Percentiles rank a stretch among this genome's conserved stretches.
Evolutionary conservation across 2,797 vertebrate species (phyloP).

Genomic region (Onychomys arenicola): DNA sequence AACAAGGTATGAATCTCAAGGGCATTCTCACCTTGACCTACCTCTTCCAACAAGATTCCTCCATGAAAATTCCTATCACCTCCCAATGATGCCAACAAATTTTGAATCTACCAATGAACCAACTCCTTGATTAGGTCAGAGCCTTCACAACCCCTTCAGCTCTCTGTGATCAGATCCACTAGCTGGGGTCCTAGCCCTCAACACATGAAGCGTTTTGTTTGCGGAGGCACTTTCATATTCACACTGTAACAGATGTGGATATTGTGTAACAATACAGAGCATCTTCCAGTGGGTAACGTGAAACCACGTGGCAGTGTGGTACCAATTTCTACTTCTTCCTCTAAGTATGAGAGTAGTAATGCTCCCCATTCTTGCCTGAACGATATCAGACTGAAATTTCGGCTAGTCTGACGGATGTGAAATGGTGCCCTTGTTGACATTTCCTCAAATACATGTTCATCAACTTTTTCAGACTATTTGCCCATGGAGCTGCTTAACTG

Average conservation of each 20-base stretch:
- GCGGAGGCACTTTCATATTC: neutral
- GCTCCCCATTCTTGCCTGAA: neutral
- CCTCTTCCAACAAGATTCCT: neutral
- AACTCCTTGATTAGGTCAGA: neutral
- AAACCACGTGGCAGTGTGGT: neutral
- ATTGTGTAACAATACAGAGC: neutral
- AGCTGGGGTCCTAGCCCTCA: neutral
- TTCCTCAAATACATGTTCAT: neutral
- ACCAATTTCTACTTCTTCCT: too few relatives aligned
- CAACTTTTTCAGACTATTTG: neutral
- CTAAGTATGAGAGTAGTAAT: too few relatives aligned
- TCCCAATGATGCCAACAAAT: neutral
- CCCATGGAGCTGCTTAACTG: neutral
- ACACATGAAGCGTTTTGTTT: neutral
- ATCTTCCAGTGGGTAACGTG: neutral
- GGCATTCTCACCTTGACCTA: neutral
- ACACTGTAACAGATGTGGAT: neutral
- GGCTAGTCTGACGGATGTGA: neutral
- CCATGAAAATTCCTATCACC: neutral
- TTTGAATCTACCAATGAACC: neutral
- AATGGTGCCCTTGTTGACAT: neutral
- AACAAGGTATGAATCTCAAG: neutral
- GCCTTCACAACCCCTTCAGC: neutral
- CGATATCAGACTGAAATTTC: neutral
- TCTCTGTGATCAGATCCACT: neutral